Evolutionary conservation across 1,140 invertebrate genomes (phyloP), one percentile per base, ranked within the genome.

Genomic region (Hirudo medicinalis): DNA sequence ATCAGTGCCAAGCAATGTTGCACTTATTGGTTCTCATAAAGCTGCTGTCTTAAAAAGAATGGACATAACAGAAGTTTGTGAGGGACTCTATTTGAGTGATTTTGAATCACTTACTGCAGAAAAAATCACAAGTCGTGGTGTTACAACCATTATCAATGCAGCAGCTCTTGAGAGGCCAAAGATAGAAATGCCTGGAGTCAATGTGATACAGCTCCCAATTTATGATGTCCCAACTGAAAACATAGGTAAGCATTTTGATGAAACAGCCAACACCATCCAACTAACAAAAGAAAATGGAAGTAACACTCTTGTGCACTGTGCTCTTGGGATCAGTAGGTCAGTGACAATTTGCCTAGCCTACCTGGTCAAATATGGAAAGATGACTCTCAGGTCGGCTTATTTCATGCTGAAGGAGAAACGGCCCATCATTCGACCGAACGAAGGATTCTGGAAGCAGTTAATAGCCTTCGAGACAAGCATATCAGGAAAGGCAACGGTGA

Each of bases 391-490:
- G 49, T n/a, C 66, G 8, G 71, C 71, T 36, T 72, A 67, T 36
- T 67, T 54, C 32, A 22, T 36, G n/a, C 54, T 67, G 36, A 67
- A 72, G 53, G 49, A 43, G 25, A 40, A 32, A n/a, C 36, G 71
- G 6, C 66, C 36, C 19, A 55, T 72, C 17, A 67, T 67, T 17
- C 63, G 43, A 27, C 71, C 71, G n/a, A 72, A 72, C 53, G 36
- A 49, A 25, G 71, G 71, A 25, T 72, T 72, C 49, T 72, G 71
- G 71, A 67, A 32, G 20, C 71, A 72, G 63, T 54, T 72, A 15
- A 67, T 72, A 40, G 20, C 60, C 19, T 68, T 49, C 25, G 71
- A 72, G 22, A 67, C 17, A 4, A 40, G 66, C n/a, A 8, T 67
- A n/a, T 49, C 25, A 3, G 63, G 60, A 9, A 57, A 67, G 19